These are phyloP conservation scores for Sinocyclocheilus anophthalmus DNA, from an alignment of 2,113 vertebrate species.

Conservation along the genomic window DNA sequence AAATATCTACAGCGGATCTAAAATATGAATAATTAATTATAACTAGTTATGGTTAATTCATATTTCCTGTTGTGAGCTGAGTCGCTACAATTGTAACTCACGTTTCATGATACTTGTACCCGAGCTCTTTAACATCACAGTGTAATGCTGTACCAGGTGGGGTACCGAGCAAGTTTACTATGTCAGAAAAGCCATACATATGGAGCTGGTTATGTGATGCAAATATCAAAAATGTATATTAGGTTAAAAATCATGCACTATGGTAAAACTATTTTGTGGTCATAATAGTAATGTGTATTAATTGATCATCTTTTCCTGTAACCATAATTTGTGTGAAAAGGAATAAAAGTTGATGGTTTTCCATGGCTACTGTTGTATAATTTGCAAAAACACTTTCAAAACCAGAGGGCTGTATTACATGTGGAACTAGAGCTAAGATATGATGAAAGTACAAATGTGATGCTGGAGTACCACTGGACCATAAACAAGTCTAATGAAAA, in stretches of 20 bases:
- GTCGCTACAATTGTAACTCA: no score
- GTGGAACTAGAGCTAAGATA: background rate
- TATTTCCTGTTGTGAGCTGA: no score
- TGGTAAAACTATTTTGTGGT: background rate
- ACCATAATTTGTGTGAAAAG: no score
- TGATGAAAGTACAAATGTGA: background rate
- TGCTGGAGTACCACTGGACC: background rate
- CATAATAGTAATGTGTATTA: background rate
- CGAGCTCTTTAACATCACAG: background rate
- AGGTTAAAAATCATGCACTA: background rate
- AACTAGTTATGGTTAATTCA: no score
- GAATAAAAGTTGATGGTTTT: no score
- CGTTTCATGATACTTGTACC: no score
- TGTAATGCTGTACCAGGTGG: background rate
- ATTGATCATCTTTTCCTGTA: background rate
- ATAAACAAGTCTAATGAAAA: background rate
- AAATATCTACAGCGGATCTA: no score
- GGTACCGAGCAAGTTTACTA: background rate
- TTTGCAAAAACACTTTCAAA: background rate
- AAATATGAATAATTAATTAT: no score
- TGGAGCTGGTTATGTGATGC: background rate
- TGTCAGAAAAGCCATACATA: background rate
- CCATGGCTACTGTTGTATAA: background rate
- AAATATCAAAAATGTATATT: background rate
- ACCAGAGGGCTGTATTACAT: background rate